Evolutionary conservation across 2,797 vertebrate species (phyloP).

Genomic region (Sebastiscus albofasciatus): DNA sequence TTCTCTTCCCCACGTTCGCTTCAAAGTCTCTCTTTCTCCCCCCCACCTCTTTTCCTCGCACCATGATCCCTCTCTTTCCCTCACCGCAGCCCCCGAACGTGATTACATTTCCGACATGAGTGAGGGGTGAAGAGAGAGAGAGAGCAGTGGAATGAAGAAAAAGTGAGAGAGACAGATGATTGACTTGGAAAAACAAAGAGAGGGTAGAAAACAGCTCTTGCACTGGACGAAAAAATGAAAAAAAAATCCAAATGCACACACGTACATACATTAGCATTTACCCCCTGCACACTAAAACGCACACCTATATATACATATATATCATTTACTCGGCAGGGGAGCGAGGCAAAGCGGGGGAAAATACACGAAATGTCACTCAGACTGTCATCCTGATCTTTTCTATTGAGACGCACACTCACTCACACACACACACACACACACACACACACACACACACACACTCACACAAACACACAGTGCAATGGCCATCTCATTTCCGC

Average conservation of each 20-base stretch:
- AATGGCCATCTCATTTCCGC: slow-evolving; percentile 73
- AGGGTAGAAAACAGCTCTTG: slow-evolving; percentile 50
- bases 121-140: slow-evolving; percentile 56
- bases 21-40: slow-evolving; percentile 46
- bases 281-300: slow-evolving; percentile 22
- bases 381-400: slow-evolving; percentile 74
- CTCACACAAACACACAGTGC: slow-evolving; percentile 30
- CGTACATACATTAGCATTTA: slow-evolving; percentile 21
- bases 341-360: slow-evolving; percentile 38
- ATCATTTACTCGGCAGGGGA: slow-evolving; percentile 63
- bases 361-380: slow-evolving; percentile 71
- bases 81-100: slow-evolving; percentile 60
- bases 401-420: slow-evolving; percentile 9
- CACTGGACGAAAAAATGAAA: slow-evolving; percentile 15
- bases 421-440: slow-evolving; percentile 23
- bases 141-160: slow-evolving; percentile 48
- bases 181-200: slow-evolving; percentile 76
- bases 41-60: slow-evolving; percentile 16
- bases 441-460: slow-evolving; percentile 25
- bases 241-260: background rate
- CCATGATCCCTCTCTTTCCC: slow-evolving; percentile 46
- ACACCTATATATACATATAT: slow-evolving; percentile 44
- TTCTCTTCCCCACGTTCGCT: slow-evolving; percentile 65
- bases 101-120: slow-evolving; percentile 81
- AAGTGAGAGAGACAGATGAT: slow-evolving; percentile 72